A percentile compares a stretch with the other conserved stretches of the same genome.
Evolutionary conservation across 2,797 vertebrate species (phyloP).

Genomic region (Sebastes taczanowskii): DNA sequence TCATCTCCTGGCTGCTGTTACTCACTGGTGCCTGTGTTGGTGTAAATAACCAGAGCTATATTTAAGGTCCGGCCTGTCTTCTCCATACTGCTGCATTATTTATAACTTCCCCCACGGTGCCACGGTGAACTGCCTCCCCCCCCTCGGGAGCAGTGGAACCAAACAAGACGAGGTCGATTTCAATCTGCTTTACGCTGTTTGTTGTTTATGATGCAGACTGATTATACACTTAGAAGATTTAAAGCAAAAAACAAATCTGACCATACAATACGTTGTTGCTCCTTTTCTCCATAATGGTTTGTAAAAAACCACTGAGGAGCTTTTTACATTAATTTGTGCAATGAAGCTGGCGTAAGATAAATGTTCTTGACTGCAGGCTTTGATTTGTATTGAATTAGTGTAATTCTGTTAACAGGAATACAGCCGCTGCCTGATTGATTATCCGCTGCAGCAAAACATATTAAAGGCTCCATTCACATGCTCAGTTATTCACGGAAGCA

Average conservation of each 20-base stretch:
- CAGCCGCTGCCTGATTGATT: constrained; percentile 55
- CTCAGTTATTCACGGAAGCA: constrained; percentile 3
- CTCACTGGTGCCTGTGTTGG: constrained; percentile 51
- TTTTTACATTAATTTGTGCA: constrained; percentile 31
- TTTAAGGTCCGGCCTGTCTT: constrained; percentile 70
- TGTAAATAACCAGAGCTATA: constrained; percentile 80
- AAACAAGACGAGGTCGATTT: constrained; percentile 30
- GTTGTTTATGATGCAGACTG: constrained; percentile 27
- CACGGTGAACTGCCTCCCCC: constrained; percentile 30
- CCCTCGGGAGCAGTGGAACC: constrained; percentile 7
- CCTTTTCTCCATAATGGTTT: not conserved
- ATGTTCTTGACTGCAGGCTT: constrained; percentile 34
- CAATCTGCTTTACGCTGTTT: constrained; percentile 20
- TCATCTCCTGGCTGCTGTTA: constrained; percentile 50
- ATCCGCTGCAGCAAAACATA: constrained; percentile 37
- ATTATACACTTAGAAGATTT: constrained; percentile 2
- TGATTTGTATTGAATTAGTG: constrained; percentile 54
- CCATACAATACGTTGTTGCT: not conserved
- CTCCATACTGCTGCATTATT: constrained; percentile 71
- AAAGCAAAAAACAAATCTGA: not conserved
- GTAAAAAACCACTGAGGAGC: not conserved
- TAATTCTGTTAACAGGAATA: constrained; percentile 63
- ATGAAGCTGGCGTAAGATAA: not conserved
- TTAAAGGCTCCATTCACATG: constrained; percentile 28
- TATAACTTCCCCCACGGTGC: constrained; percentile 60